Evolutionary conservation across 2,888 invertebrate species (phyloP), one percentile per base, ranked within the genome.

Genomic region (Thera obeliscata): DNA sequence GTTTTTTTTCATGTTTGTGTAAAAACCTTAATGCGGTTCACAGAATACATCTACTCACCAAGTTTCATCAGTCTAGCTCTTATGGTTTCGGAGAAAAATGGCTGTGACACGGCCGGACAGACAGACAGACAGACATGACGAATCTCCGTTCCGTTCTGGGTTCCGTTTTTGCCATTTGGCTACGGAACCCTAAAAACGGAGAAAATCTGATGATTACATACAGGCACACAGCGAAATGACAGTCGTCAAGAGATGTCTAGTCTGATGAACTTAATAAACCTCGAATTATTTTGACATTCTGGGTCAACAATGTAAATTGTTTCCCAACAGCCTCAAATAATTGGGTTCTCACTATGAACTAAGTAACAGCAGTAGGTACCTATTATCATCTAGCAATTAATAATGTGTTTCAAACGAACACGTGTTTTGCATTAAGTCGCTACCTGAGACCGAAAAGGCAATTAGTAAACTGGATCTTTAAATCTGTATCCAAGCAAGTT

Each of bases 401-500:
- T 60, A 64, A 54, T 69, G 11, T 9, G 56, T 54, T 35, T 38
- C 64, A 48, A 66, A 8, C 11, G 35, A 57, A 62, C 43, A 70
- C 69, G 64, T 67, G 64, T 48, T 3, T 9, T 43, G 55, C 22
- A 41, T 33, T 65, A 57, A 50, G 60, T 66, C 43, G 63, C 66
- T 60, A 66, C 64, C 61, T 56, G 43, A 8, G 58, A 43, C 49
- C 58, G 50, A 36, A 56, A 33, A 65, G 36, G 36, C 67, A 65
- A 65, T 61, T 66, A 70, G 49, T n/a, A 66, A 72, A 72, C 68
- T 67, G 60, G 60, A 63, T 67, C 60, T 65, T 9, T 64, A 46
- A 57, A 63, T 67, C 60, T 63, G n/a, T 64, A 46, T 50, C 56
- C 57, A 60, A 67, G 70, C 65, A 72, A 75, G 74, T 76, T 72